Percentiles rank a stretch among this genome's conserved stretches.
phyloP scores from a whole-genome alignment of 2,888 invertebrate species.

The Bedellia somnulentella region DNA sequence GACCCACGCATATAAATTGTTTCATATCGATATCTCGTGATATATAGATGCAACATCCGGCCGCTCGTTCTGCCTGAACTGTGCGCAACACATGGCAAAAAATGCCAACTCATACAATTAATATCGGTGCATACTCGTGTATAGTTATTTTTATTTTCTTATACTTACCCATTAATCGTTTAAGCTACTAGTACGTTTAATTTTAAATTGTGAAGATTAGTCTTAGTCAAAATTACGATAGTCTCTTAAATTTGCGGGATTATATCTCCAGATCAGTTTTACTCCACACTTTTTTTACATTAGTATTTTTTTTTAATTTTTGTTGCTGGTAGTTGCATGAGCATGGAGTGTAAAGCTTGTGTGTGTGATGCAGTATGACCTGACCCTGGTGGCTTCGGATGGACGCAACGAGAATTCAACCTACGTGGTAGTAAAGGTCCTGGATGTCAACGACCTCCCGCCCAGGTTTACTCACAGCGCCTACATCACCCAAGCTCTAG shows the following conservation, averaged over 20 bases:
- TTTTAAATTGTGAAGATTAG: no score
- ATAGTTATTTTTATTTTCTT: no score
- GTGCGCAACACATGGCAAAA: slow-evolving; percentile 20
- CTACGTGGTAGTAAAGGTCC: slow-evolving; percentile 77
- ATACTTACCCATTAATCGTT: no score
- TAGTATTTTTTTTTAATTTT: no score
- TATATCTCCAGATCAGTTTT: no score
- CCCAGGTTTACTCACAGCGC: slow-evolving; percentile 75
- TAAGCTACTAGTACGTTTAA: no score
- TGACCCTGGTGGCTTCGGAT: slow-evolving; percentile 87
- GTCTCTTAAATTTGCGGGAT: no score
- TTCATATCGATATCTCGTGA: slow-evolving; percentile 24
- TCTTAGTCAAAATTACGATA: no score
- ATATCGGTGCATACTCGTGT: no score
- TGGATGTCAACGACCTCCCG: slow-evolving; percentile 88
- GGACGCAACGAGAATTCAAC: slow-evolving; percentile 89
- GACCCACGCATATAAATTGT: slow-evolving; percentile 20
- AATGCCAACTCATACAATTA: slow-evolving; percentile 15
- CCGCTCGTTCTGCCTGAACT: slow-evolving; percentile 21
- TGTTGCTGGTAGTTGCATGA: no score
- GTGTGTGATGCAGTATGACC: slow-evolving; percentile 72
- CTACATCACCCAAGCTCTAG: slow-evolving; percentile 73
- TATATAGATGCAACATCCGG: slow-evolving; percentile 20
- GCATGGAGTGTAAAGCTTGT: slow-evolving; percentile 44
- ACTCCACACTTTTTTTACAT: no score